phyloP scores from a whole-genome alignment of 2,888 invertebrate genomes.

The Dryomyza anilis region DNA sequence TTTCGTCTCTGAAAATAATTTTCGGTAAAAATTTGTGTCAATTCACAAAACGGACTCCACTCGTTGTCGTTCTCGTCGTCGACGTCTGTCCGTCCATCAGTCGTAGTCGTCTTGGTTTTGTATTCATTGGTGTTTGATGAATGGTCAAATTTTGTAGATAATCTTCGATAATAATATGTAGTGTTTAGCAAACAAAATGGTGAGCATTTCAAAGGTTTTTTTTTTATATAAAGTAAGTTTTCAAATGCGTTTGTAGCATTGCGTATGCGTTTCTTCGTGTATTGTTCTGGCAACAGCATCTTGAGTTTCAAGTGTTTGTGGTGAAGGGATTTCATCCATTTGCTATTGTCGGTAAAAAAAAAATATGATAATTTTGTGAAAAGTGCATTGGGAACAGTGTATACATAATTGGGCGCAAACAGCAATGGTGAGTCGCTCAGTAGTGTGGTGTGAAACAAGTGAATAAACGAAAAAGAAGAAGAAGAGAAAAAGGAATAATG shows the following conservation, averaged over 20 bases:
- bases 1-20: neutral
- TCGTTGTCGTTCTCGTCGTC: neutral
- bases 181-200: neutral
- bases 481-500: neutral
- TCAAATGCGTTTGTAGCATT: no score
- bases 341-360: constrained; percentile 1
- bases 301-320: neutral
- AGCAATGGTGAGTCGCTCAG: neutral
- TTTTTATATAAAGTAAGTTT: no score
- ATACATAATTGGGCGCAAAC: constrained; percentile 15
- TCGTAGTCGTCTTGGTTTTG: constrained; percentile 5
- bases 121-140: constrained; percentile 6
- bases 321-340: neutral
- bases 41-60: neutral
- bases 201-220: neutral
- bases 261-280: no score
- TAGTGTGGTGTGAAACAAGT: neutral
- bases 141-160: neutral
- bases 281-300: no score
- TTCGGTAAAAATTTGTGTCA: constrained; percentile 15
- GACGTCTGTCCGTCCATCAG: no score
- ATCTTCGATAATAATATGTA: neutral
- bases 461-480: neutral
- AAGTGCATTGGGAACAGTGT: constrained; percentile 18
- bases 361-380: neutral